Evolutionary conservation across 2,113 vertebrate genomes (phyloP), one percentile per base, ranked within the genome.

Genomic region (Coturnix japonica): DNA sequence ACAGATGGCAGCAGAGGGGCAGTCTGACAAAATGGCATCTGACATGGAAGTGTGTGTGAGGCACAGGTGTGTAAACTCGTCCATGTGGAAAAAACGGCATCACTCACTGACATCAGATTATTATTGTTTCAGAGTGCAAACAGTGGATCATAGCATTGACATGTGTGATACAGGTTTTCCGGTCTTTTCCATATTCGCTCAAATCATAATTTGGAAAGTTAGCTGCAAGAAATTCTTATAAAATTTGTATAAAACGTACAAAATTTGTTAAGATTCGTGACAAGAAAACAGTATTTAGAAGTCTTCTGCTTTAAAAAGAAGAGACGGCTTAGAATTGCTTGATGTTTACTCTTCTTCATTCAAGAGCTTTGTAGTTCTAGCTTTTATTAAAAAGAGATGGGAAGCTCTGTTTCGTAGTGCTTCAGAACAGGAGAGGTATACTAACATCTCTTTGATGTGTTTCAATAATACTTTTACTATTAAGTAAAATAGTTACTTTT

Each of bases 131-230:
- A n/a, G 83, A 96, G 83, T 94, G 93, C 33, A 98, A 95, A 89
- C 77, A 95, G 49, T 81, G 80, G 77, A 98, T 97, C 84, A 98
- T 96, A 81, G 96, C 67, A 77, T 95, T 98, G 76, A 98, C 95
- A 69, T 94, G 93, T 11, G 97, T 96, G 81, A 98, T 66, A 81
- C 98, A 98, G 5, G 85, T 90, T 93, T 96, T 97, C 98, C 98
- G 98, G 88, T 98, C 97, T 95, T 95, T 98, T 90, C 98, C 98
- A 91, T 51, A 60, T 95, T 98, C 97, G 0, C 85, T 84, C 89
- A 98, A 96, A 92, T 98, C 98, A 89, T 85, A 97, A 37, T 79
- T 89, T 25, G 97, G 97, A 70, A 98, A 98, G 69, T 56, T 41
- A 76, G 69, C 49, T 81, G 83, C 91, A 70, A 98, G 96, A 96